Conservation (phyloP, 2,113 vertebrate genomes). For the Podocnemis expansa region DNA sequence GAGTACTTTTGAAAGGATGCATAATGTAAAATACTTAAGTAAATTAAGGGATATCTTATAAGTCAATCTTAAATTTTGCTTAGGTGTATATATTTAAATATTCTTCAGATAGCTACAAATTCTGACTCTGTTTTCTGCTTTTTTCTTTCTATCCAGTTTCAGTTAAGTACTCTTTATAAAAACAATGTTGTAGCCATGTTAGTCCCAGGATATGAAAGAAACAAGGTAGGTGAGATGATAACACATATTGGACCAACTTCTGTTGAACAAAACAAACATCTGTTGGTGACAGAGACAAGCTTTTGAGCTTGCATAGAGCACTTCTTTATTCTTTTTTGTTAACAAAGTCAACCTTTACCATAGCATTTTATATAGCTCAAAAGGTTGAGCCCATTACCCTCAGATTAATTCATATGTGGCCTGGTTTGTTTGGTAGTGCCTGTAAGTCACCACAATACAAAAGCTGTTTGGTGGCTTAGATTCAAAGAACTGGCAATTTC, state of each 20-base stretch:
- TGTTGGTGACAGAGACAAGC: background rate
- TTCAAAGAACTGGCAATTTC: background rate
- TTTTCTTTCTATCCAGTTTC: background rate
- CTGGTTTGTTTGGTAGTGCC: background rate
- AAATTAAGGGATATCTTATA: background rate
- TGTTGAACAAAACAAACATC: too few species aligned
- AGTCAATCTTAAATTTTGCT: accelerated
- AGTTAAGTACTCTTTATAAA: background rate
- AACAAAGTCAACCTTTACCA: conserved; percentile 52
- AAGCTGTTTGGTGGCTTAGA: background rate
- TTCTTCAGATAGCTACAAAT: background rate
- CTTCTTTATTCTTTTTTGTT: background rate
- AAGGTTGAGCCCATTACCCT: background rate
- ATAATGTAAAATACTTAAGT: background rate
- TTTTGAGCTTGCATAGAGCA: background rate
- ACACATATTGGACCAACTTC: background rate
- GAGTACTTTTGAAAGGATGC: background rate
- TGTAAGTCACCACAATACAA: background rate
- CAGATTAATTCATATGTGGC: background rate
- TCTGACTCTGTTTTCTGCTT: background rate
- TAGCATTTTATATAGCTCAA: background rate
- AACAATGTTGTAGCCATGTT: background rate
- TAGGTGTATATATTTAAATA: conserved; percentile 16
- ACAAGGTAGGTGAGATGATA: background rate
- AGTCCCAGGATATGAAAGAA: background rate